Evolutionary conservation across 2,888 invertebrate genomes (phyloP).

Genomic region (Hypercompe scribonia): DNA sequence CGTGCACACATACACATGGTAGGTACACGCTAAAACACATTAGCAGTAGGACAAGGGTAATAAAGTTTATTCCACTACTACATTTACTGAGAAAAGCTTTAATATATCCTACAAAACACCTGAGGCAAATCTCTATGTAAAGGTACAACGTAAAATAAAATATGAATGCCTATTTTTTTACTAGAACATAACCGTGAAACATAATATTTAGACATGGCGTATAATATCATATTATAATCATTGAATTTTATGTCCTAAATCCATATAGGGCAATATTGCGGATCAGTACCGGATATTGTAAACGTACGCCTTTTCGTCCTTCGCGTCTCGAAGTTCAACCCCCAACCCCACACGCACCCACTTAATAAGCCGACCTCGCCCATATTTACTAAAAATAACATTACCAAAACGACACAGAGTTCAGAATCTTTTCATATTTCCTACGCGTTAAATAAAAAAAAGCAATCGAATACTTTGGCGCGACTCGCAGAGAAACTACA

Average conservation of each 20-base stretch:
- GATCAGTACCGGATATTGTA: constrained; percentile 70
- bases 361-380: constrained; percentile 59
- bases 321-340: constrained; percentile 50
- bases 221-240: constrained; percentile 57
- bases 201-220: constrained; percentile 24
- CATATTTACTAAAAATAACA: constrained; percentile 62
- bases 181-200: constrained; percentile 15
- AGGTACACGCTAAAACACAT: constrained; percentile 12
- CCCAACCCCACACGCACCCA: constrained; percentile 60
- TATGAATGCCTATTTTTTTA: constrained; percentile 14
- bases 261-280: constrained; percentile 66
- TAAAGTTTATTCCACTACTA: constrained; percentile 15
- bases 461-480: constrained; percentile 27
- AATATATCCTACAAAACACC: constrained; percentile 21
- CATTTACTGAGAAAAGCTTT: constrained; percentile 13
- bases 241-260: constrained; percentile 71
- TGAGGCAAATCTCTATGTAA: constrained; percentile 17
- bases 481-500: constrained; percentile 26
- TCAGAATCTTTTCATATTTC: constrained; percentile 43
- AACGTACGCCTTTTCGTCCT: constrained; percentile 56
- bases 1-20: constrained; percentile 9
- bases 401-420: constrained; percentile 47
- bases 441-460: constrained; percentile 39
- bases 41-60: constrained; percentile 11
- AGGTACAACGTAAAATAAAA: constrained; percentile 19